phyloP scores from a whole-genome alignment of 2,888 invertebrate species.

The Sinopyrophorus schimmeli region DNA sequence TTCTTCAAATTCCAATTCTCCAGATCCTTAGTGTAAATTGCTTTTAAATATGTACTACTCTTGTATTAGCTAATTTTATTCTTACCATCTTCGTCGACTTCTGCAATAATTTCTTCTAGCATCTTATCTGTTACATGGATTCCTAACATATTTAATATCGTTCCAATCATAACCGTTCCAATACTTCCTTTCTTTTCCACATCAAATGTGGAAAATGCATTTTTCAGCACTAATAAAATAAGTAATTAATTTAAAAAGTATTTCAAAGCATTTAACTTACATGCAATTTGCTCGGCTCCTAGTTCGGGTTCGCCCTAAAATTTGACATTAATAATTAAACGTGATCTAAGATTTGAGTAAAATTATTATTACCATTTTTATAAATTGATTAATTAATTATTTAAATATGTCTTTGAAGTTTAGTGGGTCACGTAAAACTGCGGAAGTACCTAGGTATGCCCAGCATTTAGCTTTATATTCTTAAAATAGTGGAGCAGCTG shows the following conservation, averaged over 20 bases:
- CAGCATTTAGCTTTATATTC: conserved; percentile 28
- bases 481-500: conserved; percentile 32
- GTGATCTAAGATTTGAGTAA: neutral
- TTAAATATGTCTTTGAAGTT: conserved; percentile 15
- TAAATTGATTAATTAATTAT: neutral
- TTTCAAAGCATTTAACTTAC: conserved; percentile 60
- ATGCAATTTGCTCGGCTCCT: conserved; percentile 74
- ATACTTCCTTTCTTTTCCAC: conserved; percentile 88
- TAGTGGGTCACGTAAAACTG: conserved; percentile 27
- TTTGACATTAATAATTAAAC: conserved; percentile 9
- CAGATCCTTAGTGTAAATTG: conserved; percentile 68
- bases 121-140: conserved; percentile 80
- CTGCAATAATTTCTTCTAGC: conserved; percentile 83
- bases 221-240: conserved; percentile 68
- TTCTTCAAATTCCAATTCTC: conserved; percentile 87
- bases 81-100: conserved; percentile 88
- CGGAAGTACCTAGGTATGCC: conserved; percentile 16
- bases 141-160: conserved; percentile 84
- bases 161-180: conserved; percentile 83
- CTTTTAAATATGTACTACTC: neutral
- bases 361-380: conserved; percentile 5
- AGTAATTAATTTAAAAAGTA: conserved; percentile 4
- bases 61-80: conserved; percentile 1
- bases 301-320: conserved; percentile 65
- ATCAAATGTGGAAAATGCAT: conserved; percentile 88